phyloP scores from a whole-genome alignment of 2,113 vertebrate species.

The Illadopsis cleaveri region DNA sequence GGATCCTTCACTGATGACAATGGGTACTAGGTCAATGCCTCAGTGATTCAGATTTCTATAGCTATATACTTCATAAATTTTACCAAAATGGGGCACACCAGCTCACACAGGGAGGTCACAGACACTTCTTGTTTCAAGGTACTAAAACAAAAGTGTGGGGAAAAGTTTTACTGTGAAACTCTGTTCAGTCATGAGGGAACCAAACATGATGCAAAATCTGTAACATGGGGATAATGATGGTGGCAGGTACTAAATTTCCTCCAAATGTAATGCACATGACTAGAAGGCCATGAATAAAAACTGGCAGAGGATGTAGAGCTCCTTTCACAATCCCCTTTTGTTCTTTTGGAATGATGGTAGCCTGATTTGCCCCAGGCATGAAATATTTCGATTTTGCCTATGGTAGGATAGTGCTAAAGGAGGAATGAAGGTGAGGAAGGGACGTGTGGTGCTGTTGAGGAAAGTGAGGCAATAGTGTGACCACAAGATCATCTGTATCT shows the following conservation, averaged over 20 bases:
- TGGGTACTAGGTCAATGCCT: not conserved
- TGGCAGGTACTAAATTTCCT: not conserved
- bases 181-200: not conserved
- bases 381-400: not conserved
- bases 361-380: not conserved
- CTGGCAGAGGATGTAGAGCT: not conserved
- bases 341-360: not conserved
- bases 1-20: not conserved
- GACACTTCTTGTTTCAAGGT: not conserved
- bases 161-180: not conserved
- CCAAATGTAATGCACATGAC: not conserved
- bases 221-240: not conserved
- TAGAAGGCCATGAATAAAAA: not conserved
- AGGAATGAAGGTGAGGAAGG: not conserved
- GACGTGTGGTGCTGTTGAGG: not conserved
- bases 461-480: not conserved
- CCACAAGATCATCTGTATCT: not conserved
- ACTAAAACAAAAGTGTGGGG: not conserved
- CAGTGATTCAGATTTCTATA: not conserved
- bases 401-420: not conserved
- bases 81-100: not conserved
- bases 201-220: not conserved
- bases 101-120: not conserved
- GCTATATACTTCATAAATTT: not conserved
- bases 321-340: not conserved